A percentile compares a stretch with the other conserved stretches of the same genome.
Conservation (phyloP, 1,140 invertebrate genomes). For the Dufourea novaeangliae region DNA sequence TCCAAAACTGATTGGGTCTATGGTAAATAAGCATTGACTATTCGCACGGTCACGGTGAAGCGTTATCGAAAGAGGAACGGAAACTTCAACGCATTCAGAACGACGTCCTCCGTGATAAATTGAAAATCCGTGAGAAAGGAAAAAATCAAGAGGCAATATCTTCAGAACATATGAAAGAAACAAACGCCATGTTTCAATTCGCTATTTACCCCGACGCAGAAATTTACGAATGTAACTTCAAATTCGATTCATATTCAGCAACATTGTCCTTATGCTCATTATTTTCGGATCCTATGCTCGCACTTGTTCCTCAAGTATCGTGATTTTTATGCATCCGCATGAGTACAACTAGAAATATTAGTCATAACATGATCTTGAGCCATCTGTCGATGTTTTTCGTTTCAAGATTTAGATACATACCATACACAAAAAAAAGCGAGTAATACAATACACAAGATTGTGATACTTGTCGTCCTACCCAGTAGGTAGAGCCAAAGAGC, state of each 20-base stretch:
- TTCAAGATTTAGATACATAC: conserved; percentile 65
- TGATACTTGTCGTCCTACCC: conserved; percentile 46
- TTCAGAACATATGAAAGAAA: conserved; percentile 72
- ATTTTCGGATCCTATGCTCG: conserved; percentile 8
- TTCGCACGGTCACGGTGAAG: conserved; percentile 30
- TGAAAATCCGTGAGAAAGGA: conserved; percentile 20
- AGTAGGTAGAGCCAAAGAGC: conserved; percentile 50
- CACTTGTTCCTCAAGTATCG: conserved; percentile 48
- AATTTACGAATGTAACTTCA: conserved; percentile 57
- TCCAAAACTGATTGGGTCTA: conserved; percentile 36
- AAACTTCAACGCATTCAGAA: conserved; percentile 31
- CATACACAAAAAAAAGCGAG: conserved; percentile 48
- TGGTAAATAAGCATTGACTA: conserved; percentile 25
- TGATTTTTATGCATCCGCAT: conserved; percentile 49
- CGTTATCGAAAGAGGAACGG: conserved; percentile 20
- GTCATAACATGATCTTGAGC: conserved; percentile 76
- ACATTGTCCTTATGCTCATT: conserved; percentile 35
- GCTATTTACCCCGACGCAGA: conserved; percentile 66
- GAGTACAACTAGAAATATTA: conserved; percentile 69
- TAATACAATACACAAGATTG: conserved; percentile 51
- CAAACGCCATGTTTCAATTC: conserved; percentile 79
- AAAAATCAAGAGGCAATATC: conserved; percentile 48
- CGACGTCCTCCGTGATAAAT: conserved; percentile 18
- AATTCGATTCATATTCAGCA: conserved; percentile 46
- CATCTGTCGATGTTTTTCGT: conserved; percentile 78